Evolutionary conservation across 64 coral and sea anemone species (phyloP).

Genomic region (Platygyra sinensis): DNA sequence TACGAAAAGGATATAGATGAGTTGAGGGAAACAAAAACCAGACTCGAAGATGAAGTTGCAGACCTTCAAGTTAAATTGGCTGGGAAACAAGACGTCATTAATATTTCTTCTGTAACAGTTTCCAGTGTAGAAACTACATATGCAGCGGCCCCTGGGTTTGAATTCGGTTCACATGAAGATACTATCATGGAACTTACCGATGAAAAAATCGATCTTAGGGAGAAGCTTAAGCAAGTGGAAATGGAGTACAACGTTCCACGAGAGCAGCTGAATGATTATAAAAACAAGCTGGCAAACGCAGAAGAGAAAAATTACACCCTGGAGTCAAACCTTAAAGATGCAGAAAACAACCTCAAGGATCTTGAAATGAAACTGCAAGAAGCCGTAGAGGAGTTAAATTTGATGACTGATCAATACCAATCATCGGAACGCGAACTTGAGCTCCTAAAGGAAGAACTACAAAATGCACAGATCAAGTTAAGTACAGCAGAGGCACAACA

Average conservation of each 20-base stretch:
- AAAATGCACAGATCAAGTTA: slow-evolving; percentile 53
- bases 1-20: slow-evolving; percentile 73
- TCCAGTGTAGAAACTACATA: slow-evolving; percentile 48
- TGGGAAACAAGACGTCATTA: slow-evolving; percentile 49
- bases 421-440: slow-evolving; percentile 56
- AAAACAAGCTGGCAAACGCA: slow-evolving; percentile 47
- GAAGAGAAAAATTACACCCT: slow-evolving; percentile 64
- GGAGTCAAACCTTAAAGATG: slow-evolving; percentile 54
- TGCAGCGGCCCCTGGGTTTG: slow-evolving; percentile 57
- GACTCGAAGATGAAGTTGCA: slow-evolving; percentile 56
- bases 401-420: slow-evolving; percentile 74
- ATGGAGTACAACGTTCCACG: slow-evolving; percentile 50
- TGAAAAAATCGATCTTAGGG: slow-evolving; percentile 59
- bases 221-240: slow-evolving; percentile 53
- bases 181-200: slow-evolving; percentile 55
- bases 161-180: slow-evolving; percentile 75
- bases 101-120: slow-evolving; percentile 57
- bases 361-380: slow-evolving; percentile 69
- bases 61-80: slow-evolving; percentile 71
- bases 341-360: slow-evolving; percentile 62
- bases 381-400: slow-evolving; percentile 45
- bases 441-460: slow-evolving; percentile 58
- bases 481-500: slow-evolving; percentile 68
- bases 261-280: slow-evolving; percentile 66
- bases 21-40: slow-evolving; percentile 63